phyloP scores from a whole-genome alignment of 2,888 invertebrate genomes.

The Diaphora mendica region DNA sequence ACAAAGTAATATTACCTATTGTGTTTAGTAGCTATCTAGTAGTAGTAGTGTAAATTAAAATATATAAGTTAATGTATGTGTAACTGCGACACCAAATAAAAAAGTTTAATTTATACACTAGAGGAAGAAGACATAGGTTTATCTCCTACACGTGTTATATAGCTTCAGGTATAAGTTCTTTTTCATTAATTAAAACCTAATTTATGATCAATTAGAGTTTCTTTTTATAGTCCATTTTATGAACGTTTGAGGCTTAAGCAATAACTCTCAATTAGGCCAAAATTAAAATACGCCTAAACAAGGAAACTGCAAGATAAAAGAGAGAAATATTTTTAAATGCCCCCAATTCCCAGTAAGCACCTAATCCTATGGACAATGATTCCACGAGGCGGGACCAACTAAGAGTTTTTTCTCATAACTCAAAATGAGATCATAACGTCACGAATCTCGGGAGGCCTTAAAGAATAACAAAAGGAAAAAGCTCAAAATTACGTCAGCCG shows the following conservation, averaged over 20 bases:
- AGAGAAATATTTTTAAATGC: conserved; percentile 54
- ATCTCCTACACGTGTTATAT: neutral
- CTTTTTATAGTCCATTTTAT: neutral
- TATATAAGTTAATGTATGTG: neutral
- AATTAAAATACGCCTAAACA: conserved; percentile 50
- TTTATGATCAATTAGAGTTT: neutral
- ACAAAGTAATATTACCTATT: neutral
- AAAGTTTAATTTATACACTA: too few relatives aligned
- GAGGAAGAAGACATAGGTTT: too few relatives aligned
- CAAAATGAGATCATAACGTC: conserved; percentile 85
- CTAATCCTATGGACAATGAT: conserved; percentile 82
- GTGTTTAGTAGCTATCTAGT: neutral
- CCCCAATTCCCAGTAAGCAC: conserved; percentile 67
- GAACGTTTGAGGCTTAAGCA: conserved; percentile 14
- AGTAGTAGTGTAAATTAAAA: neutral
- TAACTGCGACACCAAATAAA: neutral
- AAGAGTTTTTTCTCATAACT: conserved; percentile 84
- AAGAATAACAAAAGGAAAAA: conserved; percentile 84
- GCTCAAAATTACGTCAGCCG: conserved; percentile 82
- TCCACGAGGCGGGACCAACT: conserved; percentile 74
- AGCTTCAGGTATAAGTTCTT: neutral
- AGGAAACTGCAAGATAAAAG: conserved; percentile 48
- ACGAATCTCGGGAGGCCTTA: conserved; percentile 80
- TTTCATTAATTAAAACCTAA: neutral
- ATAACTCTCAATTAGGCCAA: conserved; percentile 33